Evolutionary conservation across 2,113 vertebrate species (phyloP).

Genomic region (Lipophrys pholis): DNA sequence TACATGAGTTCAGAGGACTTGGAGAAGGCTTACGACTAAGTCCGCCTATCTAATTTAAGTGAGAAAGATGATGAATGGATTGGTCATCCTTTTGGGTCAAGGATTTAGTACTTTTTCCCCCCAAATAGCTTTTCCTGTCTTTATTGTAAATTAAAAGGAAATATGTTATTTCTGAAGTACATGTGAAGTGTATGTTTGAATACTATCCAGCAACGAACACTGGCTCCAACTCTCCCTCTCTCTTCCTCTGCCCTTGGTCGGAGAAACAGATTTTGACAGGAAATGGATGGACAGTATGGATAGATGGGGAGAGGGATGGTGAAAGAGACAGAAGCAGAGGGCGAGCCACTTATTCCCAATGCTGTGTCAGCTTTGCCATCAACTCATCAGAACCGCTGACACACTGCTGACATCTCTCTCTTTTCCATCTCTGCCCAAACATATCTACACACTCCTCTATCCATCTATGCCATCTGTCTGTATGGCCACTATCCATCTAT

Average conservation of each 20-base stretch:
- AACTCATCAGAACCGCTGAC: constrained; percentile 71
- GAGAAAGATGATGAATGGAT: too few relatives aligned
- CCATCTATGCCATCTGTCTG: constrained; percentile 4
- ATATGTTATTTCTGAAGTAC: too few relatives aligned
- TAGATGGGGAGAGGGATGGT: constrained; percentile 35
- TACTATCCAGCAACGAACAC: constrained; percentile 11
- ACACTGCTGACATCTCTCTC: constrained; percentile 62
- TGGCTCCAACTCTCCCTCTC: constrained; percentile 17
- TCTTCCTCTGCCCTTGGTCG: constrained; percentile 30
- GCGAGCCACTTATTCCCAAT: constrained; percentile 60
- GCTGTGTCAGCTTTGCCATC: constrained; percentile 73
- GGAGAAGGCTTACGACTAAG: too few relatives aligned
- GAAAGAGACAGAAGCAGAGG: constrained; percentile 47
- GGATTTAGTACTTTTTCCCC: too few relatives aligned
- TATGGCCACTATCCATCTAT: not conserved
- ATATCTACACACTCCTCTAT: not conserved
- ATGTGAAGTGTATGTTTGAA: constrained; percentile 18
- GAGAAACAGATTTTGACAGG: constrained; percentile 43
- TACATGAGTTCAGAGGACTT: too few relatives aligned
- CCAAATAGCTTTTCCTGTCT: too few relatives aligned
- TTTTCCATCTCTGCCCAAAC: constrained; percentile 40
- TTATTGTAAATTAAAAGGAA: too few relatives aligned
- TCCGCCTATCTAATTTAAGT: too few relatives aligned
- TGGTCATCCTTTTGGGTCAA: too few relatives aligned
- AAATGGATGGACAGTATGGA: constrained; percentile 42